These are phyloP conservation scores for Drosophila navojoa DNA, from an alignment of 1,140 invertebrate genomes.

Conservation along the genomic window DNA sequence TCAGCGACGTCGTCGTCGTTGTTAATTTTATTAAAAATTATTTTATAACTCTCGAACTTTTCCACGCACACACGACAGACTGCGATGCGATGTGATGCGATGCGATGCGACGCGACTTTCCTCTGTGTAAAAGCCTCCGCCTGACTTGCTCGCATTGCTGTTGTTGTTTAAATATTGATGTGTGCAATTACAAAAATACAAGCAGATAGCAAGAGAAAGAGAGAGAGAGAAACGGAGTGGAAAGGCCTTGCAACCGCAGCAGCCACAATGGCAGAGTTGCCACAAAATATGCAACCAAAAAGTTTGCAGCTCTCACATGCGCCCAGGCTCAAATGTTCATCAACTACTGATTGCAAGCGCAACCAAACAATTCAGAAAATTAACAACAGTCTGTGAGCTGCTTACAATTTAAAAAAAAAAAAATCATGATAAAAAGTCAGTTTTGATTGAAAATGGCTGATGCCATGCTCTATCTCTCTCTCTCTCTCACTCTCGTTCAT, in stretches of 20 bases:
- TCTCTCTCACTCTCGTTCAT: neutral
- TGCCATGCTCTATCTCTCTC: neutral
- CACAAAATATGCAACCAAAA: conserved; percentile 35
- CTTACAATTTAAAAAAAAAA: neutral
- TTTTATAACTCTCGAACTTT: conserved; percentile 73
- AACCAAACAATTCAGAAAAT: conserved; percentile 11
- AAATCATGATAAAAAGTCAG: neutral
- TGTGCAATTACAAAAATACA: conserved; percentile 40
- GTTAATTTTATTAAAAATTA: conserved; percentile 82
- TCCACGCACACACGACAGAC: conserved; percentile 29
- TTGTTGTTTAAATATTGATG: conserved; percentile 49
- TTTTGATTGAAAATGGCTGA: conserved; percentile 1
- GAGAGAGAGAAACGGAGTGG: no score
- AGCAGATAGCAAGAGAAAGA: conserved; percentile 12
- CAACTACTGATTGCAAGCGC: conserved; percentile 6
- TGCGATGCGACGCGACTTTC: conserved; percentile 12
- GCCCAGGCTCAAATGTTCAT: conserved; percentile 1
- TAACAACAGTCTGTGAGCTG: conserved; percentile 1
- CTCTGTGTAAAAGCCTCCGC: conserved; percentile 6
- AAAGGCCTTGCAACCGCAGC: neutral
- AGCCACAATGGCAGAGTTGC: conserved; percentile 27
- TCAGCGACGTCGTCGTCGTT: conserved; percentile 58
- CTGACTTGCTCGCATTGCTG: neutral
- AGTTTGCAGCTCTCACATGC: conserved; percentile 11
- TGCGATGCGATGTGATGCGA: conserved; percentile 8